Evolutionary conservation across 2,888 invertebrate genomes (phyloP).

Genomic region (Standfussiana lucernea): DNA sequence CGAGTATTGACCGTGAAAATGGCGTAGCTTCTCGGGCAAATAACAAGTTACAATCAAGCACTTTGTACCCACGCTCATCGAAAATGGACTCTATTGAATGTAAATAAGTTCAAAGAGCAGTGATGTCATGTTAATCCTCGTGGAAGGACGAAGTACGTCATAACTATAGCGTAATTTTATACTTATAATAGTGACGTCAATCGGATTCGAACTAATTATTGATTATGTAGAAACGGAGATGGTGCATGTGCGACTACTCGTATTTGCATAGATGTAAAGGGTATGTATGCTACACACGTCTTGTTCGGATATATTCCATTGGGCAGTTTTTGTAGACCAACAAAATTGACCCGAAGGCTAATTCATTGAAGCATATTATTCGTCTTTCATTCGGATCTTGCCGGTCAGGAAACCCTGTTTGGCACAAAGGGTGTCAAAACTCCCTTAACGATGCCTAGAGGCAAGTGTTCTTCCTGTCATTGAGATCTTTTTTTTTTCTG

Average conservation of each 20-base stretch:
- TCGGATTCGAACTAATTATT: constrained; percentile 18
- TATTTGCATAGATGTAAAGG: background rate
- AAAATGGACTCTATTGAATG: constrained; percentile 3
- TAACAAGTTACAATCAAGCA: constrained; percentile 6
- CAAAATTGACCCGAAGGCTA: background rate
- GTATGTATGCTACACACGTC: too few species aligned
- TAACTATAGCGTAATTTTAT: constrained; percentile 23
- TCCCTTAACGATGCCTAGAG: background rate
- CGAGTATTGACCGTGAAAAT: constrained; percentile 39
- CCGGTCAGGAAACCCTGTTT: background rate
- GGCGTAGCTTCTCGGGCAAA: constrained; percentile 26
- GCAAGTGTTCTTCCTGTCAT: background rate
- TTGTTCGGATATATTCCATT: background rate
- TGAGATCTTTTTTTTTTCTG: background rate
- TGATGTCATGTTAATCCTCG: constrained; percentile 27
- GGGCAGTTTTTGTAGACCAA: background rate
- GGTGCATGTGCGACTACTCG: constrained; percentile 10
- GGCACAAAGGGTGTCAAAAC: background rate
- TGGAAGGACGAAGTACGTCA: background rate
- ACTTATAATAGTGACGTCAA: constrained; percentile 20
- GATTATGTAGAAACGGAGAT: background rate
- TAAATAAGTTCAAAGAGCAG: constrained; percentile 33
- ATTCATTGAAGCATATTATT: background rate
- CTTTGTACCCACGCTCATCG: constrained; percentile 5
- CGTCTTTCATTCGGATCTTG: background rate